Evolutionary conservation across 2,113 vertebrate species (phyloP).

Genomic region (Paedocypris sp.): DNA sequence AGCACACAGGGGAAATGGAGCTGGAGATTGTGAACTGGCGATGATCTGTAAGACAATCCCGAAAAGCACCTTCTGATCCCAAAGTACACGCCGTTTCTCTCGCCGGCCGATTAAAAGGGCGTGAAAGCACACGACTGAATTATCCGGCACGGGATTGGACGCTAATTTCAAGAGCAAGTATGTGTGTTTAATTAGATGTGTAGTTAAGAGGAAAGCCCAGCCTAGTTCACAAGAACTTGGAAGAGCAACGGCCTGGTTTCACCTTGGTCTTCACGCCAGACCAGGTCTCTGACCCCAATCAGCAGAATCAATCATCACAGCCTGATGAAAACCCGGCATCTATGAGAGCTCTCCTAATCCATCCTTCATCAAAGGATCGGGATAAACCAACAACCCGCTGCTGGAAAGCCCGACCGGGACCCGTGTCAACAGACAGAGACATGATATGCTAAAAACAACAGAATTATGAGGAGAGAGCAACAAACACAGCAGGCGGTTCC

Average conservation of each 20-base stretch:
- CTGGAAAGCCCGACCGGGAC: slow-evolving; percentile 22
- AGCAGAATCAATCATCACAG: neutral
- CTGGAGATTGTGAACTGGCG: neutral
- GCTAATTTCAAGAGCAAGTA: too few species aligned
- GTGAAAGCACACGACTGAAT: too few species aligned
- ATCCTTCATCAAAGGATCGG: slow-evolving; percentile 37
- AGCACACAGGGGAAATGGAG: slow-evolving; percentile 8
- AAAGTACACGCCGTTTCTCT: neutral
- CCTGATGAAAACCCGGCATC: neutral
- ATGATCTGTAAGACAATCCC: slow-evolving; percentile 8
- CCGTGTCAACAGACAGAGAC: slow-evolving; percentile 45
- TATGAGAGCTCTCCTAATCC: slow-evolving; percentile 10
- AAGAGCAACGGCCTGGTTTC: neutral
- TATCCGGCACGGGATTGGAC: too few species aligned
- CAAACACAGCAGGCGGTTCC: slow-evolving; percentile 54
- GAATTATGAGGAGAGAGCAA: slow-evolving; percentile 48
- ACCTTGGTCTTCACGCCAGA: neutral
- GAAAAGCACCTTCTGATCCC: neutral
- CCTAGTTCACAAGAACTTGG: neutral
- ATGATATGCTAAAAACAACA: slow-evolving; percentile 56
- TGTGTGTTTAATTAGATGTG: neutral
- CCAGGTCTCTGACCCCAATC: neutral
- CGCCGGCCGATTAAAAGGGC: neutral
- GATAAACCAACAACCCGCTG: slow-evolving; percentile 32
- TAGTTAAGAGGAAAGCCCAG: neutral